Evolutionary conservation across 1,140 invertebrate genomes (phyloP), one percentile per base, ranked within the genome.

Genomic region (Prorops nasuta): DNA sequence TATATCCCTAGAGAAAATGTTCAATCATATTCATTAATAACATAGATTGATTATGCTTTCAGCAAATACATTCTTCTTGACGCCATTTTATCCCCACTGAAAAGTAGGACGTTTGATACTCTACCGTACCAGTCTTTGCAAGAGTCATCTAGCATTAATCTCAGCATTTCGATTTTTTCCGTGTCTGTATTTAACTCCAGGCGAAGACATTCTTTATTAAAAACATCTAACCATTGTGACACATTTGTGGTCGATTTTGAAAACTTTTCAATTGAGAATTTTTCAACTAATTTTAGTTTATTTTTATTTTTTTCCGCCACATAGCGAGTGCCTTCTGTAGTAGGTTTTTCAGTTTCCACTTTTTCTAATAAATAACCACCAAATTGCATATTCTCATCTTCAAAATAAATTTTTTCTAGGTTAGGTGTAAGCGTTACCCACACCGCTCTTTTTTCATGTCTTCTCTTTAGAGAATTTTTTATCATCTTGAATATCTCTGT

Each of bases 381-480:
- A n/a, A 7, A 35, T 9, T 9, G 7, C 34, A 43, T 43, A 20
- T 43, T 43, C 15, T 21, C 41, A 16, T 43, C 41, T 43, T 24
- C 22, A 31, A 24, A 19, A 7, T n/a, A 14, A 31, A 24, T 12
- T 2, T 28, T 4, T 12, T 7, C 6, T 28, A 43, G 8, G 22
- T 15, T 47, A n/a, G 28, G 10, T 10, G 15, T n/a, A 14, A 21
- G 10, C 18, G 32, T 20, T 10, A 47, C 38, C 44, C 44, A 47
- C 17, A 47, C 34, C 18, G 12, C 18, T 47, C 44, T 37, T 24
- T 18, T 9, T 37, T 47, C n/a, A 14, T 18, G n/a, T 47, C 44
- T 47, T 21, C 38, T 47, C 34, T 47, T 34, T 22, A 35, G 31
- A 9, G 44, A 38, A 1, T 34, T 12, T 47, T 38, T 38, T 38